These are phyloP conservation scores for Vultur gryphus DNA, from an alignment of 2,797 vertebrate genomes.

Conservation along the genomic window DNA sequence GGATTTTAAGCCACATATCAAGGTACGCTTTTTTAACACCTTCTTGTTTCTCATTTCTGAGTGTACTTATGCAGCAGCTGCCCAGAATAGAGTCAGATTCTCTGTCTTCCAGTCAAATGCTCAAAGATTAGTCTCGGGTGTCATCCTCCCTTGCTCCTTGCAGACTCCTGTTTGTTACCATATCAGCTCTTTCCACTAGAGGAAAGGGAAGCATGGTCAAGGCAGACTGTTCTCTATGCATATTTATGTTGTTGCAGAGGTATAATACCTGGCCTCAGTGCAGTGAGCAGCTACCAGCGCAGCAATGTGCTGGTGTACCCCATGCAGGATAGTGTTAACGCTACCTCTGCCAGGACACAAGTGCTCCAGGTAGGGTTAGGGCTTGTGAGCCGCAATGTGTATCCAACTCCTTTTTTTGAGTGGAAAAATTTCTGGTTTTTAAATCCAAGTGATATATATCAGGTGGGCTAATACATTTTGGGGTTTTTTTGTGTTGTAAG, in stretches of 20 bases:
- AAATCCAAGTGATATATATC: neutral
- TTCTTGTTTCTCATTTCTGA: neutral
- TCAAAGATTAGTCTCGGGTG: rapidly evolving
- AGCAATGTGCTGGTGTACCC: neutral
- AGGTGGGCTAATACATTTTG: neutral
- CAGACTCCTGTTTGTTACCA: neutral
- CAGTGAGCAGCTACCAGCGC: neutral
- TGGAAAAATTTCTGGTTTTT: neutral
- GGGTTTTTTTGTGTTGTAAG: neutral
- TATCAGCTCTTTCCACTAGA: neutral
- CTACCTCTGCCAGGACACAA: no score
- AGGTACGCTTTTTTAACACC: neutral
- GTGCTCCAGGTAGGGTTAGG: neutral
- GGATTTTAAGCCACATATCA: neutral
- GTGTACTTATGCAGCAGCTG: neutral
- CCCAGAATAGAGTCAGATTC: neutral
- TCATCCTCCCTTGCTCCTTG: neutral
- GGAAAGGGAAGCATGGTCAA: neutral
- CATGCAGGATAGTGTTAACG: rapidly evolving
- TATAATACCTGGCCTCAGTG: neutral
- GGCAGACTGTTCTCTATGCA: neutral
- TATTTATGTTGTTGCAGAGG: neutral
- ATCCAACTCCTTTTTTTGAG: neutral
- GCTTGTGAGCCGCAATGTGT: rapidly evolving
- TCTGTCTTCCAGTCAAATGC: neutral